Base-by-base conservation (phyloP, 2,888 invertebrate species). In the Penaeus monodon region DNA sequence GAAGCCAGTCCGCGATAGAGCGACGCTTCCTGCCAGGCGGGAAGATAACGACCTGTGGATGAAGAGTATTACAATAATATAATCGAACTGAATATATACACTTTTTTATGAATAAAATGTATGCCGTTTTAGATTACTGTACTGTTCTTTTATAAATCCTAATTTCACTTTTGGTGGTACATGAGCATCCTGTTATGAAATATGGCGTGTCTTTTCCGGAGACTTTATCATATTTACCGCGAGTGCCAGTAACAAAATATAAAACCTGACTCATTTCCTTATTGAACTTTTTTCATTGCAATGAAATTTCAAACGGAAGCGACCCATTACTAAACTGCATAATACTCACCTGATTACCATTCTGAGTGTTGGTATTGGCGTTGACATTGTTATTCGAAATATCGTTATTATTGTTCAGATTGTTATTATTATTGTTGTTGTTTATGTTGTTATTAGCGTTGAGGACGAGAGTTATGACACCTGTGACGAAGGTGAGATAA, bases 401-500 rank as follows among this genome's bases (percentile, higher is more conserved):
- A 80, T 57, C 80, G 80, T 80, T 80, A 20, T 80, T 80, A 64
- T 57, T 80, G 20, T 80, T 80, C 29, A 80, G 65, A 33, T 80
- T 80, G 63, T 80, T 80, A 64, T 80, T 80, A 63, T 80, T 80
- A 63, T 80, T 80, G 24, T 80, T 80, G 29, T 80, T 80, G 38
- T 80, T 80, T 33, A 80, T 63, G 27, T 80, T 80, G 65, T 80
- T 80, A 63, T 80, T 80, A 24, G 64, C 64, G 80, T 80, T 80
- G 80, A 80, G 64, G 17, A 80, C 29, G 38, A 80, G 80, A 12
- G 86, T 82, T 24, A 86, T 82, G 17, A 86, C 57, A n/a, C 86
- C 86, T 4, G 82, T 86, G 33, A 82, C 82, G 49, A 86, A 86
- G 27, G 78, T 86, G 68, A 86, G 73, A 38, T 82, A 86, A 27